Percentiles rank a stretch among this genome's conserved stretches.
These are phyloP conservation scores for Andrena bicolor DNA, from an alignment of 2,888 invertebrate species.

Conservation along the genomic window DNA sequence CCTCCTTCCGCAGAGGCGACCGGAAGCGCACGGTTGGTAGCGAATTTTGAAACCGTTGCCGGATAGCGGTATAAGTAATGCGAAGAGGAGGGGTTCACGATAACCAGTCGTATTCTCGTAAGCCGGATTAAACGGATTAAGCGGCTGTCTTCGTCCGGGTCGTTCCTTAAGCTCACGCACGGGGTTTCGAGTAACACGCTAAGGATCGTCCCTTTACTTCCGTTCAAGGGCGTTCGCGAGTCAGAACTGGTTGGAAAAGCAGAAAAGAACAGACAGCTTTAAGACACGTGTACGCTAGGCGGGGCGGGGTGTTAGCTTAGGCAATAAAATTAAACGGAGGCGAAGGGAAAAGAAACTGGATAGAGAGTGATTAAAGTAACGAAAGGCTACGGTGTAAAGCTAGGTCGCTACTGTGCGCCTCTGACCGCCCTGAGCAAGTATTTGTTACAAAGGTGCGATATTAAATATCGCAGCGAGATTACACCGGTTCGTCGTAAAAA, in stretches of 20 bases:
- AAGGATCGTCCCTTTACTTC: slow-evolving; percentile 62
- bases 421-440: neutral
- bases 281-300: slow-evolving; percentile 22
- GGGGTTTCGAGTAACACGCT: slow-evolving; percentile 69
- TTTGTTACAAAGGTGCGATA: slow-evolving; percentile 26
- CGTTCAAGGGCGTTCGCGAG: slow-evolving; percentile 48
- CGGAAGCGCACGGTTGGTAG: slow-evolving; percentile 63
- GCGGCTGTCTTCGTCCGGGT: slow-evolving; percentile 72
- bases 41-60: slow-evolving; percentile 63
- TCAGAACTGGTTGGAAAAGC: slow-evolving; percentile 54
- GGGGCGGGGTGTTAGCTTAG: neutral
- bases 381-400: neutral
- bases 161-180: slow-evolving; percentile 72
- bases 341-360: neutral
- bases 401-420: slow-evolving; percentile 1
- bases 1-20: slow-evolving; percentile 37
- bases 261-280: slow-evolving; percentile 50
- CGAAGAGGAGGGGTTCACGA: slow-evolving; percentile 68
- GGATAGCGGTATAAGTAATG: slow-evolving; percentile 73
- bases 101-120: slow-evolving; percentile 74
- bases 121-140: slow-evolving; percentile 75
- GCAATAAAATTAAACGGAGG: neutral
- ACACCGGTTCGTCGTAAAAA: slow-evolving; percentile 42
- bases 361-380: neutral
- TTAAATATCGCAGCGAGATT: slow-evolving; percentile 39